A percentile compares a stretch with the other conserved stretches of the same genome.
phyloP scores from a whole-genome alignment of 1,140 invertebrate species.

The Schlechtendalia chinensis region DNA sequence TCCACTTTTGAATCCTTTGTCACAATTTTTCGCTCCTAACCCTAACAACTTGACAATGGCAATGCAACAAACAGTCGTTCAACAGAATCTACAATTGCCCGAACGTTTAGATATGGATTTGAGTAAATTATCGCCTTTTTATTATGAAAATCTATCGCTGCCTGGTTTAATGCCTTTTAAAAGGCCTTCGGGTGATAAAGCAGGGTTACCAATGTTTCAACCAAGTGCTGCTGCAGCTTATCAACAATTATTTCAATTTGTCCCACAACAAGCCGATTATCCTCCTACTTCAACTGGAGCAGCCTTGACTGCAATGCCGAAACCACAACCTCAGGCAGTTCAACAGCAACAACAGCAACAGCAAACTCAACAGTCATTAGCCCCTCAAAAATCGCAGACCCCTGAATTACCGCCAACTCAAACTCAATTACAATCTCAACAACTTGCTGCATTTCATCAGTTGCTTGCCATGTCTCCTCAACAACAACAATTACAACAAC shows the following conservation, averaged over 20 bases:
- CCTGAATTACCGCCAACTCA: constrained; percentile 28
- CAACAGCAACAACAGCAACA: constrained; percentile 32
- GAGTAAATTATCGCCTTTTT: constrained; percentile 34
- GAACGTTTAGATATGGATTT: constrained; percentile 31
- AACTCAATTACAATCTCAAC: constrained; percentile 33
- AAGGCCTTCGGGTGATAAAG: constrained; percentile 33
- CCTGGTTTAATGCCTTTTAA: constrained; percentile 40
- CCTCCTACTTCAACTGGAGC: constrained; percentile 33
- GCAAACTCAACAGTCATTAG: constrained; percentile 33
- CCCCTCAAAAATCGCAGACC: constrained; percentile 39
- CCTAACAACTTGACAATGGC: constrained; percentile 71
- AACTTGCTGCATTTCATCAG: constrained; percentile 42
- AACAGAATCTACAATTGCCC: constrained; percentile 68
- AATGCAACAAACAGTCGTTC: constrained; percentile 78
- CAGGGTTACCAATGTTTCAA: constrained; percentile 47
- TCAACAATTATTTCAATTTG: constrained; percentile 43
- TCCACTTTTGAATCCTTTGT: constrained; percentile 73
- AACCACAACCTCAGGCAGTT: constrained; percentile 28
- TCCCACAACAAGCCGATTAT: constrained; percentile 12
- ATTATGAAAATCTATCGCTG: constrained; percentile 35
- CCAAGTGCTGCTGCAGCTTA: constrained; percentile 42
- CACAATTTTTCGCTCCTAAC: constrained; percentile 75
- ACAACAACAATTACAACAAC: constrained; percentile 32
- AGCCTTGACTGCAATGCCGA: constrained; percentile 23
- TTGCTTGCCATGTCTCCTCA: constrained; percentile 38